Base-by-base conservation (phyloP, 2,113 vertebrate genomes). In the Microcebus murinus region DNA sequence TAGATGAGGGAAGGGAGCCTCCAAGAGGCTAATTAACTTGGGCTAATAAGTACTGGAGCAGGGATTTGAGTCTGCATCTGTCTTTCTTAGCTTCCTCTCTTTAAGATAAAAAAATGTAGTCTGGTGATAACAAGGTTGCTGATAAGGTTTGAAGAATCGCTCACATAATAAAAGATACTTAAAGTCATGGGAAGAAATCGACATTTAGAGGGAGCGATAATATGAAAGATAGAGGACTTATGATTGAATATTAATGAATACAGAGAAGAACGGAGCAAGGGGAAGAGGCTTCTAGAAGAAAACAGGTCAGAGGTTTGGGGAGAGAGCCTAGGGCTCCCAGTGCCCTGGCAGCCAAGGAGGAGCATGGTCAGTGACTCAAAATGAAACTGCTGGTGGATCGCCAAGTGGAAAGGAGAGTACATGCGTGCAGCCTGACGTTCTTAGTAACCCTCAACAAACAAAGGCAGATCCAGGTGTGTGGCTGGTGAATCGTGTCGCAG, bases 371-470 rank as follows among this genome's bases (percentile, higher is more conserved):
- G 2, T 57, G 74, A 90, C 20, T 79, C 68, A 27, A 5, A 34
- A 0, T 6, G 45, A 67, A 92, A 68, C 57, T 80, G 48, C 12
- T 1, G 9, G 11, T 57, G 27, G 14, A 48, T n/a, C 36, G 6
- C 34, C 29, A 27, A 25, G 27, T 86, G 36, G 70, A 50, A 55
- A 86, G 55, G 4, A 50, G 29, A 13, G 39, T 12, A 1, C 3
- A 0, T n/a, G 4, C 6, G 0, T 4, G 6, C 8, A 42, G 50
- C 45, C 67, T 2, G 27, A 18, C 4, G 15, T n/a, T 59, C 50
- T 87, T 74, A 29, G 63, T 68, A 63, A 93, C 63, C 42, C 31
- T 77, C n/a, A 36, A 4, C 52, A 95, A 91, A 71, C 59, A 55
- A 74, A 90, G 65, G n/a, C 31, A 48, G n/a, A 8, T 6, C 13